Base-by-base conservation (phyloP, 2,888 invertebrate genomes). In the Pyrrhia umbra region DNA sequence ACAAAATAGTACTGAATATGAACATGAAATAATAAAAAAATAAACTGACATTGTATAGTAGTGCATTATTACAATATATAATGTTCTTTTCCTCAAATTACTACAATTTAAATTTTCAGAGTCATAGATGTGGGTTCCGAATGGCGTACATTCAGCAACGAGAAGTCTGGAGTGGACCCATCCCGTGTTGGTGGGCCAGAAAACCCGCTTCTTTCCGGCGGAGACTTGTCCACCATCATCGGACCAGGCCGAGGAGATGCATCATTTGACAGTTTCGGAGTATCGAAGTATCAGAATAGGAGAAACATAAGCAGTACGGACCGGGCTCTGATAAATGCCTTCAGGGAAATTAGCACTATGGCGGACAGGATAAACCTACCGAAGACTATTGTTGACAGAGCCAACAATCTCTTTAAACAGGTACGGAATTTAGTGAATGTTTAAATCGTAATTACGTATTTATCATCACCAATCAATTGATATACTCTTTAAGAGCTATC, bases 71-170 rank as follows among this genome's bases (percentile, higher is more conserved):
- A 30, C 13, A 16, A 8, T 2, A 16, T 1, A 9, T 10, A 8
- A n/a, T n/a, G n/a, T n/a, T 16, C n/a, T 15, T 34, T n/a, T 23
- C 6, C 57, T 51, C 23, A 49, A 20, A 16, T 42, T 10, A 6
- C 52, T 34, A n/a, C 20, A 59, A 2, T 49, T 20, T 18, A 13
- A 15, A 23, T 51, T 88, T 86, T 62, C 90, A 98, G 99, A 88
- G 99, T 99, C 0, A 99, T 99, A 76, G 99, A 99, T 93, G 99
- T 99, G n/a, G 99, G 99, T 34, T 99, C 99, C 3, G 99, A 99
- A 93, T 99, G 99, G 99, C 96, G 99, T 89, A 99, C 99, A 65
- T 99, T 99, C 92, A 99, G 99, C 86, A 99, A 99, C 90, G 99
- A 99, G 88, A 99, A 99, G 87, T 97, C 97, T 56, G 98, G 98